These are phyloP conservation scores for Andrena fulva DNA, from an alignment of 2,888 invertebrate species.

Conservation along the genomic window DNA sequence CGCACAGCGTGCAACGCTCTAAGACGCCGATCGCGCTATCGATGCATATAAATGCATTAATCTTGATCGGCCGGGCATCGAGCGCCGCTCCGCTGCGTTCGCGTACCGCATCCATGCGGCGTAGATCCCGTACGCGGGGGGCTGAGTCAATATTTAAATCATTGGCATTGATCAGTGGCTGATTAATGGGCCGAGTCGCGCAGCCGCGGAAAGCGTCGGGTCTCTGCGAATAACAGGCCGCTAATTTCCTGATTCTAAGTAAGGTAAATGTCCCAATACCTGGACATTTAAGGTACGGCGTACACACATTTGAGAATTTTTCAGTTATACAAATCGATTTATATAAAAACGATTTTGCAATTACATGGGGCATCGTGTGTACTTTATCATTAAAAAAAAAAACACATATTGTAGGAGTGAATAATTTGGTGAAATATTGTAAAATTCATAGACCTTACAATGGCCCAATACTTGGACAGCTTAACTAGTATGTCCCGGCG, in stretches of 20 bases:
- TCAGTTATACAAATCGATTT: too few species aligned
- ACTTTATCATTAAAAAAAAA: too few species aligned
- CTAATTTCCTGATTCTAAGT: not conserved
- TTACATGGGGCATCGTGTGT: too few species aligned
- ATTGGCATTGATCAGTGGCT: conserved; percentile 73
- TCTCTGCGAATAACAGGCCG: conserved; percentile 17
- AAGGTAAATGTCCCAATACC: too few species aligned
- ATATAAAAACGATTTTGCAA: too few species aligned
- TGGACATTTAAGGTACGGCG: too few species aligned
- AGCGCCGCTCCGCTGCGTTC: conserved; percentile 43
- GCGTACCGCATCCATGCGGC: conserved; percentile 72
- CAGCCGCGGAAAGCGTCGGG: conserved; percentile 30
- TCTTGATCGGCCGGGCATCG: conserved; percentile 76
- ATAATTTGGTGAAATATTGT: too few species aligned
- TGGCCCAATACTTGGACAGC: too few species aligned
- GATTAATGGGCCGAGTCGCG: conserved; percentile 71
- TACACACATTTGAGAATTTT: too few species aligned
- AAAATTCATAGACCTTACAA: too few species aligned
- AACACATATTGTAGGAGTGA: too few species aligned
- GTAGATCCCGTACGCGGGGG: conserved; percentile 61
- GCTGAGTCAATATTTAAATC: conserved; percentile 81
- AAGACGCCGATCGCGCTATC: conserved; percentile 77
- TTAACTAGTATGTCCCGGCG: too few species aligned
- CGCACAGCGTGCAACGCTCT: conserved; percentile 67
- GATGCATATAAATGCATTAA: conserved; percentile 79